These are phyloP conservation scores for Aphelinus certus DNA, from an alignment of 1,140 invertebrate species.

Conservation along the genomic window DNA sequence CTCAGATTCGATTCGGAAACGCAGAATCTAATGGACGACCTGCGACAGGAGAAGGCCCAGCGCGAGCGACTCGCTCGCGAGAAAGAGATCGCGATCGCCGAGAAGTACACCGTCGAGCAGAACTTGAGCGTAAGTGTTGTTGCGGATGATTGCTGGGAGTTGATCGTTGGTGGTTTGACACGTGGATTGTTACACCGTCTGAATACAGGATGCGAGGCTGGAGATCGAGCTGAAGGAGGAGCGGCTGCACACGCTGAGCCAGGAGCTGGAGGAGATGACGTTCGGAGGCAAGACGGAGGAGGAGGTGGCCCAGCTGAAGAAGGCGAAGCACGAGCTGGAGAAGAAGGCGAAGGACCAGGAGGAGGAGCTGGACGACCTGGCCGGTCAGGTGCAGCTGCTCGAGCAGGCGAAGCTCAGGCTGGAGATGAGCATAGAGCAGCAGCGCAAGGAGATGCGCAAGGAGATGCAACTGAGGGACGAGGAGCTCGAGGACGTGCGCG, in stretches of 20 bases:
- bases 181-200: no score
- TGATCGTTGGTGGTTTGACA: no score
- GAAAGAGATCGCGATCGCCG: slow-evolving; percentile 81
- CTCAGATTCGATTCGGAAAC: slow-evolving; percentile 87
- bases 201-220: slow-evolving; percentile 77
- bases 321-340: slow-evolving; percentile 88
- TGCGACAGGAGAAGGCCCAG: slow-evolving; percentile 79
- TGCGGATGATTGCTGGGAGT: neutral
- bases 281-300: slow-evolving; percentile 86
- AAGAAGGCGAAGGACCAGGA: slow-evolving; percentile 89
- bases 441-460: slow-evolving; percentile 86
- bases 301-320: slow-evolving; percentile 82
- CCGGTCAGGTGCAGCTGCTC: slow-evolving; percentile 86
- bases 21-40: slow-evolving; percentile 82
- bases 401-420: slow-evolving; percentile 89
- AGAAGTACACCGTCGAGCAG: slow-evolving; percentile 89
- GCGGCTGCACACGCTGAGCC: slow-evolving; percentile 77
- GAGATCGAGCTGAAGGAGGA: slow-evolving; percentile 90
- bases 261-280: slow-evolving; percentile 86
- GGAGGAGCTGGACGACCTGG: slow-evolving; percentile 93
- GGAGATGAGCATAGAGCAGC: slow-evolving; percentile 92
- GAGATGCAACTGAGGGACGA: slow-evolving; percentile 91
- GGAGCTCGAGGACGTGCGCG: slow-evolving; percentile 90
- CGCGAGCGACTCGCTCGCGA: slow-evolving; percentile 85
- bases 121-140: slow-evolving; percentile 78